Evolutionary conservation across 2,888 invertebrate species (phyloP).

Genomic region (Scaptodrosophila latifasciaeformis): DNA sequence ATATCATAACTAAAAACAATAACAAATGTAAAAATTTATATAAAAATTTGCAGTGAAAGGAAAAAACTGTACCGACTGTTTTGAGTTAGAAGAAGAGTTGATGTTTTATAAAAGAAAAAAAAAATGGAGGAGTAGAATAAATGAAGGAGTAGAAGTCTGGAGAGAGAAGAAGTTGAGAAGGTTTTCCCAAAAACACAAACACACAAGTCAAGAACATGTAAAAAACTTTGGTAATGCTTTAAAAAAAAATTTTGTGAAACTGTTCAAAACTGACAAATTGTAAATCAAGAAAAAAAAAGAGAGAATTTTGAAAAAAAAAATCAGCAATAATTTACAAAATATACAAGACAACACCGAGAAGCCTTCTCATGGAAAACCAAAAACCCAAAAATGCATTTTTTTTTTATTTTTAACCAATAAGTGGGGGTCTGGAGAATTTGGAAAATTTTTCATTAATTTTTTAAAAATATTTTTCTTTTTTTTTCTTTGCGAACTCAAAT

Average conservation of each 20-base stretch:
- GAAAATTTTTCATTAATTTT: too few species aligned
- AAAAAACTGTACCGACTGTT: conserved; percentile 42
- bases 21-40: conserved; percentile 26
- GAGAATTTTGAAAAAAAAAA: conserved; percentile 32
- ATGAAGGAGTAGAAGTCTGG: background rate
- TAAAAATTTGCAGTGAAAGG: conserved; percentile 18
- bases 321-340: conserved; percentile 30
- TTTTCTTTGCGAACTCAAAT: too few species aligned
- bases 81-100: conserved; percentile 46
- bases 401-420: conserved; percentile 8
- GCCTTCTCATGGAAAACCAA: conserved; percentile 59
- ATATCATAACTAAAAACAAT: conserved; percentile 3
- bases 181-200: conserved; percentile 31
- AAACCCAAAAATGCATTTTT: conserved; percentile 23
- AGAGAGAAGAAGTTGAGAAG: conserved; percentile 48
- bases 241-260: conserved; percentile 28
- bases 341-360: conserved; percentile 50
- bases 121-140: background rate
- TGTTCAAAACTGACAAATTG: conserved; percentile 30
- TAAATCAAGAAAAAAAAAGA: conserved; percentile 43
- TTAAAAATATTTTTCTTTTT: too few species aligned
- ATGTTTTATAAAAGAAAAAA: conserved; percentile 16
- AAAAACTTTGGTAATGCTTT: conserved; percentile 44
- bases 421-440: too few species aligned
- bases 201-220: conserved; percentile 25